Conservation (phyloP, 2,888 invertebrate genomes). For the Autographa pulchrina region DNA sequence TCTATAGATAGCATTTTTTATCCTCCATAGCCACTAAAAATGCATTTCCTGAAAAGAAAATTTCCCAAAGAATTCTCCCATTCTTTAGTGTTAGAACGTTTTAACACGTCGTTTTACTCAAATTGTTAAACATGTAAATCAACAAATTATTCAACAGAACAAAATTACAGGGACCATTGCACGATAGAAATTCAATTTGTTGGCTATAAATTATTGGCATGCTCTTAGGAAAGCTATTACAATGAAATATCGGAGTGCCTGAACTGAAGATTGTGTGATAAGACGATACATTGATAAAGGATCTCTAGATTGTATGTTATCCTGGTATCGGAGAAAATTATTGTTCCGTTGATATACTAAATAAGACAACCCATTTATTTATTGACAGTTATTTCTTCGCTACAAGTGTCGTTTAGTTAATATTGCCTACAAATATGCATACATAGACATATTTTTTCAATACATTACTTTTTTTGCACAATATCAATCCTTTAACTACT, state of each 20-base stretch:
- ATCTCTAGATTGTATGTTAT: slow-evolving; percentile 27
- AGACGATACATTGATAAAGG: slow-evolving; percentile 46
- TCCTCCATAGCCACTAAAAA: too few species aligned
- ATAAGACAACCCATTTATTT: not conserved
- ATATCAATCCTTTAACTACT: too few species aligned
- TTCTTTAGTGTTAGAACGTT: not conserved
- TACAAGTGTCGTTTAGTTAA: too few species aligned
- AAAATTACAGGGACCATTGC: slow-evolving; percentile 65
- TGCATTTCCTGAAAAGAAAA: not conserved
- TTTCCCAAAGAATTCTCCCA: too few species aligned
- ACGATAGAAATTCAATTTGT: slow-evolving; percentile 73
- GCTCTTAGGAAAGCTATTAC: slow-evolving; percentile 67
- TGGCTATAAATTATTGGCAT: slow-evolving; percentile 68
- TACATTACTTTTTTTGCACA: too few species aligned
- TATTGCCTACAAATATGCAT: too few species aligned
- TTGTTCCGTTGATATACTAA: not conserved
- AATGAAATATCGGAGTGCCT: slow-evolving; percentile 68
- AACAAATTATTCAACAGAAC: slow-evolving; percentile 57
- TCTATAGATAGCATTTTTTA: too few species aligned
- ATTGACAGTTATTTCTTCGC: not conserved
- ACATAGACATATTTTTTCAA: too few species aligned
- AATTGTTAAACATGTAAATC: slow-evolving; percentile 43
- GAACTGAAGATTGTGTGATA: slow-evolving; percentile 63
- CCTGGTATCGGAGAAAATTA: slow-evolving; percentile 8
- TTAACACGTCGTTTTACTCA: slow-evolving; percentile 5